phyloP scores from a whole-genome alignment of 2,113 vertebrate genomes.

The Polypterus bichir region DNA sequence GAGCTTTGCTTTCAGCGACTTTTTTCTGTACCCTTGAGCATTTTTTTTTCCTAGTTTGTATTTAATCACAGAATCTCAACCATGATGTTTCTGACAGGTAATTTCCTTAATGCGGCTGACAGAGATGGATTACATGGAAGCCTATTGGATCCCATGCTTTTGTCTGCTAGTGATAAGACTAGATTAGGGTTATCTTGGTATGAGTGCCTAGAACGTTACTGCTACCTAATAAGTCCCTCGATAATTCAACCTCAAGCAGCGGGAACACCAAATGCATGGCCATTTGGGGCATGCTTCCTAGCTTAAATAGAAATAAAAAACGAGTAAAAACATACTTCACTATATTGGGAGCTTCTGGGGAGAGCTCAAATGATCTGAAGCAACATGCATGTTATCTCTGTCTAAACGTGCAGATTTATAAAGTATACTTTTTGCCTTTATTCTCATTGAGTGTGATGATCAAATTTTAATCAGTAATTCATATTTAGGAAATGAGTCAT shows the following conservation, averaged over 20 bases:
- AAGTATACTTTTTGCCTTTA: no score
- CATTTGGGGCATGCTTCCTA: conserved; percentile 26
- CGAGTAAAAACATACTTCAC: neutral
- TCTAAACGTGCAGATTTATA: no score
- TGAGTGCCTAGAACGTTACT: conserved; percentile 47
- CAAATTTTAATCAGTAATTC: no score
- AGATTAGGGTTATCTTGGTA: conserved; percentile 58
- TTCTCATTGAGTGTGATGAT: no score
- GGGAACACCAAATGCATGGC: conserved; percentile 30
- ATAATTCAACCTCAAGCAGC: conserved; percentile 36
- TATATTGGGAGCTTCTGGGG: no score
- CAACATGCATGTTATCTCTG: no score
- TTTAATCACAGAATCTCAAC: conserved; percentile 71
- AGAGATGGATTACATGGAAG: conserved; percentile 68
- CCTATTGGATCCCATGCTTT: conserved; percentile 53
- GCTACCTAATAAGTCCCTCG: conserved; percentile 60
- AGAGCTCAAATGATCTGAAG: no score
- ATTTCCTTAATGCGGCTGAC: conserved; percentile 76
- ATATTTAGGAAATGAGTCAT: no score
- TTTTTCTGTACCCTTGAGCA: conserved; percentile 49
- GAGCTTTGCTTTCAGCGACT: conserved; percentile 19
- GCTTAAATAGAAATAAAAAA: conserved; percentile 18
- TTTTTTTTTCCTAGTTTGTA: conserved; percentile 52
- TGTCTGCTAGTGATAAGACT: conserved; percentile 57
- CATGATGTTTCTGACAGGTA: conserved; percentile 73